A percentile compares a stretch with the other conserved stretches of the same genome.
These are phyloP conservation scores for Pyrrhopygopsis socrates DNA, from an alignment of 2,888 invertebrate genomes.

Conservation along the genomic window DNA sequence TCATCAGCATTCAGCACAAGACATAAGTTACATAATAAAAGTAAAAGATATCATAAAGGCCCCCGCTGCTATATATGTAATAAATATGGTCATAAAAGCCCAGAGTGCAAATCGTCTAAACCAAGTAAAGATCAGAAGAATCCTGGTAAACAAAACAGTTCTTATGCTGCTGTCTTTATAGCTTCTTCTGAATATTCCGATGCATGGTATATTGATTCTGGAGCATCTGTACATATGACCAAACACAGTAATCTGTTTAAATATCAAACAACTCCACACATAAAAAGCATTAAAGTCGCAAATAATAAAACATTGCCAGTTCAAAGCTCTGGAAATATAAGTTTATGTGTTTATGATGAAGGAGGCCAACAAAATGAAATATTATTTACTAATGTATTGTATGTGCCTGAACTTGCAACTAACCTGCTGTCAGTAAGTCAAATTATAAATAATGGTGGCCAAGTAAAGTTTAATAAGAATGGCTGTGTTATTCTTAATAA, in stretches of 20 bases:
- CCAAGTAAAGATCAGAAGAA: too few relatives aligned
- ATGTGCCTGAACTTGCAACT: slow-evolving; percentile 61
- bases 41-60: slow-evolving; percentile 12
- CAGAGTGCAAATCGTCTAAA: slow-evolving; percentile 54
- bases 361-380: slow-evolving; percentile 49
- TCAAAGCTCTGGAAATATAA: slow-evolving; percentile 49
- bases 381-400: slow-evolving; percentile 60
- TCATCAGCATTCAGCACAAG: slow-evolving; percentile 24
- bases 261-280: slow-evolving; percentile 23
- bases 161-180: slow-evolving; percentile 64
- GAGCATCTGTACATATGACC: slow-evolving; percentile 36
- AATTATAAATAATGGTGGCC: slow-evolving; percentile 64
- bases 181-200: slow-evolving; percentile 16
- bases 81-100: slow-evolving; percentile 43
- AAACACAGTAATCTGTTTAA: slow-evolving; percentile 45
- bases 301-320: slow-evolving; percentile 66
- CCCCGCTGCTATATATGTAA: slow-evolving; percentile 24
- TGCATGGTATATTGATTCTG: slow-evolving; percentile 75
- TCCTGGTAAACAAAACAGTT: too few relatives aligned
- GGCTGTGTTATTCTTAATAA: too few relatives aligned
- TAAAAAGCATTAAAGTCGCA: slow-evolving; percentile 67
- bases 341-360: slow-evolving; percentile 32
- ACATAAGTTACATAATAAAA: slow-evolving; percentile 2
- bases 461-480: slow-evolving; percentile 70
- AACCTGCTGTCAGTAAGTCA: slow-evolving; percentile 73